Percentiles rank a stretch among this genome's conserved stretches.
phyloP scores from a whole-genome alignment of 2,113 vertebrate genomes.

The Chloebia gouldiae region DNA sequence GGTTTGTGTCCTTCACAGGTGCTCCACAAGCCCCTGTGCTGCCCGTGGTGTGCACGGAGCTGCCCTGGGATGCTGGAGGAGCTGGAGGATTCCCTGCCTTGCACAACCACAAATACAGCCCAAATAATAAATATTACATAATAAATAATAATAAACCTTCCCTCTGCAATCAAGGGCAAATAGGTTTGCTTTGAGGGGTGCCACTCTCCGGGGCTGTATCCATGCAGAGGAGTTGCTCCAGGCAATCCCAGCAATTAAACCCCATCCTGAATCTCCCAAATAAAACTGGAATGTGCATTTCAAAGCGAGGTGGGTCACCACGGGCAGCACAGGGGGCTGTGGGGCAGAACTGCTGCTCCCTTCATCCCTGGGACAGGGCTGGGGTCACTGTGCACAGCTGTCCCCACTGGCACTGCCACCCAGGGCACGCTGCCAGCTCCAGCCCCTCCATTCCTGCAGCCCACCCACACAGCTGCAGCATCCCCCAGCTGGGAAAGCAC shows the following conservation, averaged over 20 bases:
- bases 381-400: fast-evolving
- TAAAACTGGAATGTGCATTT: not conserved
- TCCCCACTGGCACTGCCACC: not conserved
- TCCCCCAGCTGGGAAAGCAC: not conserved
- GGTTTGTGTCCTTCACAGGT: not conserved
- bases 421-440: not conserved
- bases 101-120: not conserved
- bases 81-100: not conserved
- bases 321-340: not conserved
- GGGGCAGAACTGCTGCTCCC: not conserved
- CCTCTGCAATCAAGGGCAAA: not conserved
- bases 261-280: not conserved
- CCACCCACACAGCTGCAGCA: not conserved
- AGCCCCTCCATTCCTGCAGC: not conserved
- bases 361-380: not conserved
- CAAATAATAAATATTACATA: not conserved
- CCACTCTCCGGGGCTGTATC: not conserved
- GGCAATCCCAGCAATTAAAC: not conserved
- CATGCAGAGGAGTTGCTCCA: not conserved
- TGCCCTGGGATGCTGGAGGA: not conserved
- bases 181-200: not conserved
- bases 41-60: fast-evolving
- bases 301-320: fast-evolving
- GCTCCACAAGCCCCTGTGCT: fast-evolving
- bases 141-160: not conserved